These are phyloP conservation scores for Heliconius aoede DNA, from an alignment of 2,888 invertebrate species.

Conservation along the genomic window DNA sequence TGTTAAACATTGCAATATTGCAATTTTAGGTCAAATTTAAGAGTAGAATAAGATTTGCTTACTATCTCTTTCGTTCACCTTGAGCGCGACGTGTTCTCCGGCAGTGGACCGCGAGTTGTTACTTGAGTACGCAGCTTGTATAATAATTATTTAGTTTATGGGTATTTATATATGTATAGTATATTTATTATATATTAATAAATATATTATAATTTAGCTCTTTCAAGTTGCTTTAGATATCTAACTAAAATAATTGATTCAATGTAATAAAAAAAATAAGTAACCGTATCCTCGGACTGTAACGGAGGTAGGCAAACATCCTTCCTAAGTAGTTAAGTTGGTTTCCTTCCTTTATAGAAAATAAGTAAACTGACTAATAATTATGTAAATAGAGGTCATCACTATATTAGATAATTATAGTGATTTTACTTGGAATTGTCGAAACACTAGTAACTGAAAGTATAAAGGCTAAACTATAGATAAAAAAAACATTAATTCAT, in stretches of 20 bases:
- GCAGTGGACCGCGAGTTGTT: slow-evolving; percentile 28
- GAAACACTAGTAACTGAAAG: too few species aligned
- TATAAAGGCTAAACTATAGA: too few species aligned
- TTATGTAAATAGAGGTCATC: neutral
- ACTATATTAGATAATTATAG: neutral
- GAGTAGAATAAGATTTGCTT: slow-evolving; percentile 18
- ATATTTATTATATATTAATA: too few species aligned
- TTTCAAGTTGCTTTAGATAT: neutral
- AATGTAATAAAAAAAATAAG: neutral
- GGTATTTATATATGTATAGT: too few species aligned
- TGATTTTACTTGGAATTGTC: too few species aligned
- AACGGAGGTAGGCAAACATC: neutral
- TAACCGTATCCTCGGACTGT: neutral
- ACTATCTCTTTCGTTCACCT: slow-evolving; percentile 36
- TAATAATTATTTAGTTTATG: neutral
- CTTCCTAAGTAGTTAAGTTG: neutral
- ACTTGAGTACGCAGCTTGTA: neutral
- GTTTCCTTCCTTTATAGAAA: neutral
- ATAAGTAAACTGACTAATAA: neutral
- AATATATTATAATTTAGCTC: too few species aligned
- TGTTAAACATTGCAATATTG: neutral
- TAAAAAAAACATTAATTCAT: too few species aligned
- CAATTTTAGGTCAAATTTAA: neutral
- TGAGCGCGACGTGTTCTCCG: slow-evolving; percentile 26
- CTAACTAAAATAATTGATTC: neutral